Evolutionary conservation across 2,888 invertebrate species (phyloP).

Genomic region (Pycnomerus fuliginosus): DNA sequence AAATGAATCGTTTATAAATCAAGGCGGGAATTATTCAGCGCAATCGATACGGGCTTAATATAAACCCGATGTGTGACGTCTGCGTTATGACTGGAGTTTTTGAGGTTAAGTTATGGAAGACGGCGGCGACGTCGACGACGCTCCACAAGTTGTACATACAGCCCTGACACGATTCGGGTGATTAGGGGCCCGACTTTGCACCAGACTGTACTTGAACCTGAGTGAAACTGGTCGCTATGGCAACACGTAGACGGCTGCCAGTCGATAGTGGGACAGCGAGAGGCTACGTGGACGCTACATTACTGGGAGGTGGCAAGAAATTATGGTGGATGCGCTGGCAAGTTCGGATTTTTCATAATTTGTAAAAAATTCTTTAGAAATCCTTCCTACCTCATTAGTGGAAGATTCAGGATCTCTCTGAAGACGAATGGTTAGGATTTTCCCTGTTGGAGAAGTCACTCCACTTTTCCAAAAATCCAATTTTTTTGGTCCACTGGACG

Average conservation of each 20-base stretch:
- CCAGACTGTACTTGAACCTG: slow-evolving; percentile 47
- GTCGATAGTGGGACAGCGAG: slow-evolving; percentile 41
- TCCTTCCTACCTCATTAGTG: too few species aligned
- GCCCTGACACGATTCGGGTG: slow-evolving; percentile 25
- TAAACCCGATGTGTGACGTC: neutral
- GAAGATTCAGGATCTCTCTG: too few species aligned
- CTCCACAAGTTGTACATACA: slow-evolving; percentile 31
- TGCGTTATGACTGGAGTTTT: slow-evolving; percentile 4
- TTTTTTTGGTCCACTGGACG: too few species aligned
- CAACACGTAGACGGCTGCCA: slow-evolving; percentile 43
- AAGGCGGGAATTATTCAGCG: slow-evolving; percentile 22
- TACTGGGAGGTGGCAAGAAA: too few species aligned
- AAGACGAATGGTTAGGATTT: too few species aligned
- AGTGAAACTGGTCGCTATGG: slow-evolving; percentile 44
- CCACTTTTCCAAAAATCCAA: too few species aligned
- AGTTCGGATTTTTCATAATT: too few species aligned
- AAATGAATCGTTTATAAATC: slow-evolving; percentile 31
- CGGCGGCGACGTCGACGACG: slow-evolving; percentile 9
- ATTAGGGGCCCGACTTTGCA: slow-evolving; percentile 35
- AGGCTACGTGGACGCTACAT: slow-evolving; percentile 24
- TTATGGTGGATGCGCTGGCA: too few species aligned
- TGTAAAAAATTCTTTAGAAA: too few species aligned
- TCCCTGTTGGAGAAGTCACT: too few species aligned
- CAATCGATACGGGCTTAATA: slow-evolving; percentile 9
- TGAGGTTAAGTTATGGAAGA: neutral